Conservation (phyloP, 2,888 invertebrate species). For the Autographa pulchrina region DNA sequence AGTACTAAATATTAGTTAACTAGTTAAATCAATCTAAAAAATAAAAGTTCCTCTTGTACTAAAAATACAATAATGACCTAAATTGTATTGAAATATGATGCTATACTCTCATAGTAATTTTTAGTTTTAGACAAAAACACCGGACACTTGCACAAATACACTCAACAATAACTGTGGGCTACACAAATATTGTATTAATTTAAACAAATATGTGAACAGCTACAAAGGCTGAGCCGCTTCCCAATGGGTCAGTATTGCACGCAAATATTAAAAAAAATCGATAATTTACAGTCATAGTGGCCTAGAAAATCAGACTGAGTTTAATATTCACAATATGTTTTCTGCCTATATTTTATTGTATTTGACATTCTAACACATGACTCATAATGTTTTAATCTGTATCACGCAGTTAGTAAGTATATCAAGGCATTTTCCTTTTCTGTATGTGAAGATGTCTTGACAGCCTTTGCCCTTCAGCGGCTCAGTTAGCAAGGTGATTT, state of each 20-base stretch:
- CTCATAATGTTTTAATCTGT: background rate
- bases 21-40: no score
- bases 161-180: background rate
- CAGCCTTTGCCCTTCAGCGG: background rate
- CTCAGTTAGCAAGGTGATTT: background rate
- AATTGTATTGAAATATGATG: background rate
- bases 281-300: background rate
- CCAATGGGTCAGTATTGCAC: background rate
- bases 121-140: background rate
- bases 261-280: background rate
- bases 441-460: constrained; percentile 1
- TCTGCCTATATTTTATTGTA: no score
- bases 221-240: background rate
- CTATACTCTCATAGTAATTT: background rate
- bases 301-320: background rate
- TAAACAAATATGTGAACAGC: background rate
- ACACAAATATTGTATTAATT: background rate
- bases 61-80: background rate
- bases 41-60: no score
- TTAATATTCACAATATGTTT: background rate
- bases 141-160: background rate
- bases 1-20: no score
- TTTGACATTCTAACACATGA: no score
- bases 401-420: background rate
- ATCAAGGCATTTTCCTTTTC: background rate